phyloP scores from a whole-genome alignment of 2,113 vertebrate genomes.

The Sceloporus undulatus region DNA sequence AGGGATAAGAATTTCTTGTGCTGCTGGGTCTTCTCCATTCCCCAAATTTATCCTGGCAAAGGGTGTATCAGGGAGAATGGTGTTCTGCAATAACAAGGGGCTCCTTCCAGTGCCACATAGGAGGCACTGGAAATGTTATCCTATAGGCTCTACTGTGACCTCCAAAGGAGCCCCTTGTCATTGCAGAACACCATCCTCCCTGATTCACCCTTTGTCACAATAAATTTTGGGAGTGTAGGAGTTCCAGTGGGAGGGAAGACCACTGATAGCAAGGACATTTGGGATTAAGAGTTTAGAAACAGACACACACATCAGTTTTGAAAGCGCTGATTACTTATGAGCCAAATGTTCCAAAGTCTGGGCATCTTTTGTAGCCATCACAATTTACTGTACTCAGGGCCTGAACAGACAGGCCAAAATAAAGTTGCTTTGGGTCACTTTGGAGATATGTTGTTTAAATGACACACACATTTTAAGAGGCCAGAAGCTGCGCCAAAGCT shows the following conservation, averaged over 20 bases:
- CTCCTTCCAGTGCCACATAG: neutral
- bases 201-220: neutral
- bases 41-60: neutral
- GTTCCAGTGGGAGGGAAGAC: neutral
- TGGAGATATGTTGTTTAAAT: no score
- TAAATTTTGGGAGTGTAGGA: neutral
- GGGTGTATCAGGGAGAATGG: no score
- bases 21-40: neutral
- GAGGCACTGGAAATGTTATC: neutral
- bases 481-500: no score
- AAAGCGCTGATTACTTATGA: neutral
- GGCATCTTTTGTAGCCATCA: neutral
- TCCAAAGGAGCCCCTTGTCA: neutral
- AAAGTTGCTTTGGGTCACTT: no score
- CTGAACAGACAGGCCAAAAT: no score
- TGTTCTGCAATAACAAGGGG: neutral
- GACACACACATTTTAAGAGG: no score
- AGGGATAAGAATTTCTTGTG: neutral
- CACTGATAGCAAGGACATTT: neutral
- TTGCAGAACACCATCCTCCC: neutral
- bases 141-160: no score
- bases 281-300: neutral
- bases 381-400: neutral
- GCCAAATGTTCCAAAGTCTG: neutral
- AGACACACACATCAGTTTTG: neutral